Conservation (phyloP, 2,113 vertebrate genomes). For the Takifugu bimaculatus region DNA sequence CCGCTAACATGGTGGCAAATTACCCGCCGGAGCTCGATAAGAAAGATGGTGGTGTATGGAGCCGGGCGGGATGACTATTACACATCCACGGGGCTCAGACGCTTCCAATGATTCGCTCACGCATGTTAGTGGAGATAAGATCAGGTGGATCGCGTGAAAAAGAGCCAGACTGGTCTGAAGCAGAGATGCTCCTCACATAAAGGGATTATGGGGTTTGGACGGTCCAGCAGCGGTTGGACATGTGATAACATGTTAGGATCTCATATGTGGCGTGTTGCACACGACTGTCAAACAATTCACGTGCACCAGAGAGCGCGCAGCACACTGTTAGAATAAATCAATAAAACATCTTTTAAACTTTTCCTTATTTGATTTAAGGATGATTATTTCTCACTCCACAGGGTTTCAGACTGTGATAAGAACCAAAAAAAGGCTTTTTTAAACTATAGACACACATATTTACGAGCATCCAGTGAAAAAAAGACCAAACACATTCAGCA, state of each 20-base stretch:
- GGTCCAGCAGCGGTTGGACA: slow-evolving; percentile 22
- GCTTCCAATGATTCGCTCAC: slow-evolving; percentile 52
- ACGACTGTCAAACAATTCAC: no score
- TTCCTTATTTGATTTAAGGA: no score
- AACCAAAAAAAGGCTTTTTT: no score
- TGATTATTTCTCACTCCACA: no score
- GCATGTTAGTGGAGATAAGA: slow-evolving; percentile 47
- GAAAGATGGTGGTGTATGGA: slow-evolving; percentile 16
- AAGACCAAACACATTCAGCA: slow-evolving; percentile 39
- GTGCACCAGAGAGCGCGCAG: slow-evolving; percentile 6
- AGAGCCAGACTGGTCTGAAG: neutral
- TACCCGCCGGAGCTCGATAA: slow-evolving; percentile 31
- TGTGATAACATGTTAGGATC: slow-evolving; percentile 23
- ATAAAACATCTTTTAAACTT: no score
- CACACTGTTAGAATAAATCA: no score
- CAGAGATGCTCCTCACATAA: slow-evolving; percentile 2
- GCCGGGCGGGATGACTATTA: slow-evolving; percentile 48
- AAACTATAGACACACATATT: no score
- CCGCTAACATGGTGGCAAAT: slow-evolving; percentile 35
- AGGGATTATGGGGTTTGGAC: slow-evolving; percentile 14
- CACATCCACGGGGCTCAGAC: slow-evolving; percentile 50
- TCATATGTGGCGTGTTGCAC: no score
- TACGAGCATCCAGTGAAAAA: slow-evolving; percentile 1
- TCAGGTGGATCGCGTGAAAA: slow-evolving; percentile 10
- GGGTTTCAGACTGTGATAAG: no score